These are phyloP conservation scores for Gallinago stenura DNA, from an alignment of 2,797 vertebrate genomes.

Conservation along the genomic window DNA sequence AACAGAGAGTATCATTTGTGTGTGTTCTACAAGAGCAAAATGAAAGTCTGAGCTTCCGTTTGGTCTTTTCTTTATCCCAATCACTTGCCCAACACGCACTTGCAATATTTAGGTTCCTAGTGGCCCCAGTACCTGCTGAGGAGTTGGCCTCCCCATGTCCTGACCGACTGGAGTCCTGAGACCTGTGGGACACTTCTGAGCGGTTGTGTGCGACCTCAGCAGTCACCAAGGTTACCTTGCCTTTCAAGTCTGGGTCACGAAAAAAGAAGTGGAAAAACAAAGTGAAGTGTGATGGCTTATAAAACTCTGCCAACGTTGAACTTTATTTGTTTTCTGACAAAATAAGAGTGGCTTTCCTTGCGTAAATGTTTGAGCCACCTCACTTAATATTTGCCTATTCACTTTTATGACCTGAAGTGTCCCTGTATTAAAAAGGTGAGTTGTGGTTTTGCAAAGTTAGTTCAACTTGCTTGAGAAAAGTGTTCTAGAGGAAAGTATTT, in stretches of 20 bases:
- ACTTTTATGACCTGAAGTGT: conserved; percentile 13
- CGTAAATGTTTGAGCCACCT: conserved; percentile 16
- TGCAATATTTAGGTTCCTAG: not conserved
- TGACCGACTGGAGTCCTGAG: not conserved
- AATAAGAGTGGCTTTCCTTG: conserved; percentile 33
- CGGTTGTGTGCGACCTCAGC: not conserved
- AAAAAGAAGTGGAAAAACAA: conserved; percentile 38
- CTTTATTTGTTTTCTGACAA: conserved; percentile 60
- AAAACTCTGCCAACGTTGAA: conserved; percentile 64
- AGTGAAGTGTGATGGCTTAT: conserved; percentile 49
- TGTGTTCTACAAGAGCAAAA: not conserved
- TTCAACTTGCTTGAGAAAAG: not conserved
- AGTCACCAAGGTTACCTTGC: not conserved
- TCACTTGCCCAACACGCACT: rapidly evolving
- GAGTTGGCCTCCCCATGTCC: not conserved
- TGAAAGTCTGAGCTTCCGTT: not conserved
- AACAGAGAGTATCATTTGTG: not conserved
- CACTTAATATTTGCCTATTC: conserved; percentile 52
- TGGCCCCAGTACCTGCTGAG: not conserved
- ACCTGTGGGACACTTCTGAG: not conserved
- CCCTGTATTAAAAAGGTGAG: not conserved
- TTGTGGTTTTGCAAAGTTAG: not conserved
- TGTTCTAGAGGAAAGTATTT: not conserved
- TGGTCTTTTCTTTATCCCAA: not conserved
- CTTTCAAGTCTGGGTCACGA: not conserved